A percentile compares a stretch with the other conserved stretches of the same genome.
phyloP scores from a whole-genome alignment of 1,140 invertebrate species.

The Drosophila takahashii region DNA sequence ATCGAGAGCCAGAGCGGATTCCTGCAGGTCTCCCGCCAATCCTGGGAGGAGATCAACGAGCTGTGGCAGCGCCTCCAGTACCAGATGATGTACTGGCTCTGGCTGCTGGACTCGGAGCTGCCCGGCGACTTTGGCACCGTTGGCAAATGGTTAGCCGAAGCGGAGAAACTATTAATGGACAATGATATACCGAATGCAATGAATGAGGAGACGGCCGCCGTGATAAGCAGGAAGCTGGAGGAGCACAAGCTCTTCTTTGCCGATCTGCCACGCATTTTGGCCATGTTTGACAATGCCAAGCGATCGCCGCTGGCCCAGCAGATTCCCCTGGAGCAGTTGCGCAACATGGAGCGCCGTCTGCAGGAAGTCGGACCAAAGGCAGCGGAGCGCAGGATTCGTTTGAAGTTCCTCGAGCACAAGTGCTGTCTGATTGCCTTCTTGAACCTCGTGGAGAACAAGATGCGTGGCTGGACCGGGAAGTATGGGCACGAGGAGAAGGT shows the following conservation, averaged over 20 bases:
- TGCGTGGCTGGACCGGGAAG: constrained; percentile 95
- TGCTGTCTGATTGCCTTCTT: constrained; percentile 96
- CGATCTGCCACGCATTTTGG: constrained; percentile 90
- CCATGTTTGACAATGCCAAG: constrained; percentile 90
- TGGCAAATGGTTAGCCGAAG: constrained; percentile 95
- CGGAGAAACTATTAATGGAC: constrained; percentile 92
- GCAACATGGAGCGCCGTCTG: constrained; percentile 91
- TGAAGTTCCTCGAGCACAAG: constrained; percentile 96
- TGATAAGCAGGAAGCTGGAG: constrained; percentile 94
- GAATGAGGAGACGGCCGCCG: constrained; percentile 93
- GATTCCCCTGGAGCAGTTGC: constrained; percentile 91
- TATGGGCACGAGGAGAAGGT: constrained; percentile 94
- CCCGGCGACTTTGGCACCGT: constrained; percentile 93
- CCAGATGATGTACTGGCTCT: constrained; percentile 93
- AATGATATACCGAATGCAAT: constrained; percentile 92
- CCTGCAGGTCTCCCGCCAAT: constrained; percentile 91
- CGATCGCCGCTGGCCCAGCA: constrained; percentile 87
- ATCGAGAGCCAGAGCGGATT: constrained; percentile 90
- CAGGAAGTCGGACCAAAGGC: constrained; percentile 89
- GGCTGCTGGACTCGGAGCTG: constrained; percentile 92
- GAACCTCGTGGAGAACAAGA: constrained; percentile 94
- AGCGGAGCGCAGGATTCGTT: constrained; percentile 90
- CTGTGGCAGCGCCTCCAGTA: constrained; percentile 92
- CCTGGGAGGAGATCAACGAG: constrained; percentile 91
- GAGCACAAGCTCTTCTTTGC: constrained; percentile 96